phyloP scores from a whole-genome alignment of 2,888 invertebrate species.

The Brachypterus glaber region DNA sequence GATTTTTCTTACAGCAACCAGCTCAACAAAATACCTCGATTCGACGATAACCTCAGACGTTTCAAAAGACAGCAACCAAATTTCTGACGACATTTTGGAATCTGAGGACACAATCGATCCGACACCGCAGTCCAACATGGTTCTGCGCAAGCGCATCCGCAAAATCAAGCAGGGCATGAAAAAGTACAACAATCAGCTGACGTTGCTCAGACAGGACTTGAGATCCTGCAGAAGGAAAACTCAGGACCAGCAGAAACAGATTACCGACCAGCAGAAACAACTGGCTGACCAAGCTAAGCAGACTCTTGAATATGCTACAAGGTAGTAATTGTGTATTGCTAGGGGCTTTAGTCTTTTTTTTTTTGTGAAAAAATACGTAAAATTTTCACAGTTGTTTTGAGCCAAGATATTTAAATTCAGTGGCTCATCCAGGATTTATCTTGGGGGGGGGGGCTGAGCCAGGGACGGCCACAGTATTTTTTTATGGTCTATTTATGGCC shows the following conservation, averaged over 20 bases:
- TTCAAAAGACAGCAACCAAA: conserved; percentile 37
- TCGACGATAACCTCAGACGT: conserved; percentile 50
- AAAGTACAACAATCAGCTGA: conserved; percentile 74
- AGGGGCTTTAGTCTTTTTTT: too few species aligned
- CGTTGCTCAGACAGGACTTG: conserved; percentile 67
- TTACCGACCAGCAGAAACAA: conserved; percentile 65
- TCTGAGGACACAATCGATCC: conserved; percentile 43
- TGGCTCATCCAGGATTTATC: too few species aligned
- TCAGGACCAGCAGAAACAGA: conserved; percentile 75
- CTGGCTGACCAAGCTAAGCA: conserved; percentile 66
- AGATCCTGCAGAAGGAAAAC: conserved; percentile 74
- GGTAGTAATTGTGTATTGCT: too few species aligned
- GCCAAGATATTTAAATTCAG: too few species aligned
- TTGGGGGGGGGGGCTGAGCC: too few species aligned
- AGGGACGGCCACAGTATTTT: too few species aligned
- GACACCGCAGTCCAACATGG: conserved; percentile 77
- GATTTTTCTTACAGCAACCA: conserved; percentile 42
- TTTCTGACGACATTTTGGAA: conserved; percentile 42
- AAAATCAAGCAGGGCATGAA: conserved; percentile 87
- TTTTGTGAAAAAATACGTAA: too few species aligned
- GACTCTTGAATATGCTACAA: conserved; percentile 67
- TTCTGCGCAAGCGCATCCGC: conserved; percentile 73
- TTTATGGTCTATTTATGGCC: too few species aligned
- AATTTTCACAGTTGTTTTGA: too few species aligned
- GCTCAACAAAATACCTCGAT: conserved; percentile 38